These are phyloP conservation scores for Drosophila dunni DNA, from an alignment of 1,140 invertebrate genomes.

Conservation along the genomic window DNA sequence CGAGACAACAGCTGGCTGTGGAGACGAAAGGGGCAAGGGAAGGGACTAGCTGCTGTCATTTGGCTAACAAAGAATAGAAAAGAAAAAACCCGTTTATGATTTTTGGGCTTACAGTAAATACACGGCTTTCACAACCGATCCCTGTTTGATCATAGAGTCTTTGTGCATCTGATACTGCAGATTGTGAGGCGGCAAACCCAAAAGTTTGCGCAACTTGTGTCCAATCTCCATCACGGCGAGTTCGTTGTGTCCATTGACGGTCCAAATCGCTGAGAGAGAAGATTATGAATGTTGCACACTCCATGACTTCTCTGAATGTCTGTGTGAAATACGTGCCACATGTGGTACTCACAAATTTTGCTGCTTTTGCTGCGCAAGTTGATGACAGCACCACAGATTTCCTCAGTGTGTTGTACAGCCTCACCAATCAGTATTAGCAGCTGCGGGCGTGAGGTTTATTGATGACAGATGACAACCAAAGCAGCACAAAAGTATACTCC, in stretches of 20 bases:
- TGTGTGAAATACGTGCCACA: neutral
- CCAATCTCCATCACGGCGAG: conserved; percentile 93
- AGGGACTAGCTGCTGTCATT: conserved; percentile 13
- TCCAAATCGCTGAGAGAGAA: conserved; percentile 92
- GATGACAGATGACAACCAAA: neutral
- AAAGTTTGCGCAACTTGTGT: conserved; percentile 93
- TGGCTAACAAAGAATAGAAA: conserved; percentile 10
- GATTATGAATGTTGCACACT: conserved; percentile 1
- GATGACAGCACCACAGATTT: conserved; percentile 98
- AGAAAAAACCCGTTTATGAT: neutral
- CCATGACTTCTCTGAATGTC: neutral
- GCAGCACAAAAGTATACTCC: neutral
- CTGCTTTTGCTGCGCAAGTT: conserved; percentile 96
- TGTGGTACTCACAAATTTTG: conserved; percentile 88
- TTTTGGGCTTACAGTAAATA: conserved; percentile 88
- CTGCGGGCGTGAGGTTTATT: conserved; percentile 32
- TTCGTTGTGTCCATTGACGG: conserved; percentile 91
- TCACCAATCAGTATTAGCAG: conserved; percentile 98
- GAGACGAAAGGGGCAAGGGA: neutral
- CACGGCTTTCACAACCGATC: conserved; percentile 91
- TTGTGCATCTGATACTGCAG: conserved; percentile 93
- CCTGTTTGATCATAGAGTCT: conserved; percentile 93
- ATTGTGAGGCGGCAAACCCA: conserved; percentile 86
- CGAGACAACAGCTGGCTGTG: conserved; percentile 39
- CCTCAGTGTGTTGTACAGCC: conserved; percentile 95